A percentile compares a stretch with the other conserved stretches of the same genome.
Conservation (phyloP, 92 coral and sea anemone species). For the Pocillopora grandis region DNA sequence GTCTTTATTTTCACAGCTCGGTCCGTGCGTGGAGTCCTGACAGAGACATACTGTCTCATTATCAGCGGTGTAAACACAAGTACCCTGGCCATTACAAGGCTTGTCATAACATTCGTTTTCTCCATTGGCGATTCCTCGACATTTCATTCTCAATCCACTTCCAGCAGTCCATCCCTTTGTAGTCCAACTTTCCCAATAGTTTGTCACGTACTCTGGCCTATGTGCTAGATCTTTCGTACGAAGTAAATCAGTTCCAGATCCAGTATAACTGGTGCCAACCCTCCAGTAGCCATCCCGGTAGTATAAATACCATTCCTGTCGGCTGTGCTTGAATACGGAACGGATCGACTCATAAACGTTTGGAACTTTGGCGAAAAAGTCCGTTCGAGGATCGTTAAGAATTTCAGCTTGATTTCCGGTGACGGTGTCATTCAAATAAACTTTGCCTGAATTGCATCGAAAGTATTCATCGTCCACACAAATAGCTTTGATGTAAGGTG, state of each 20-base stretch:
- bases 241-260: slow-evolving; percentile 5
- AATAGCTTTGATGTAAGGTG: slow-evolving; percentile 48
- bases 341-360: slow-evolving; percentile 33
- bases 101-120: slow-evolving; percentile 25
- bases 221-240: slow-evolving; percentile 46
- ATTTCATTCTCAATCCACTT: slow-evolving; percentile 41
- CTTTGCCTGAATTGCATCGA: slow-evolving; percentile 52
- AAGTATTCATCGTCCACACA: slow-evolving; percentile 50
- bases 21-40: slow-evolving; percentile 29
- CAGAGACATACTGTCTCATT: slow-evolving; percentile 58
- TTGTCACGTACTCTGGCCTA: slow-evolving; percentile 58
- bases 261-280: slow-evolving; percentile 34
- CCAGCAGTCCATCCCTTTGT: slow-evolving; percentile 42
- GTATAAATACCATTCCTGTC: slow-evolving; percentile 61
- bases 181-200: slow-evolving; percentile 26
- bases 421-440: slow-evolving; percentile 60
- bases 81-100: slow-evolving; percentile 32
- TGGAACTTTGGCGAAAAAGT: slow-evolving; percentile 43
- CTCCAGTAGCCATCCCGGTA: slow-evolving; percentile 43
- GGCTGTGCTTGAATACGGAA: slow-evolving; percentile 56
- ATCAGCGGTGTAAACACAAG: slow-evolving; percentile 48
- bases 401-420: slow-evolving; percentile 37
- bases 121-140: slow-evolving; percentile 59
- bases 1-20: slow-evolving; percentile 27
- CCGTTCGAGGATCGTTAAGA: slow-evolving; percentile 49